These are phyloP conservation scores for Drosophila anomelani DNA, from an alignment of 2,888 invertebrate genomes.

Conservation along the genomic window DNA sequence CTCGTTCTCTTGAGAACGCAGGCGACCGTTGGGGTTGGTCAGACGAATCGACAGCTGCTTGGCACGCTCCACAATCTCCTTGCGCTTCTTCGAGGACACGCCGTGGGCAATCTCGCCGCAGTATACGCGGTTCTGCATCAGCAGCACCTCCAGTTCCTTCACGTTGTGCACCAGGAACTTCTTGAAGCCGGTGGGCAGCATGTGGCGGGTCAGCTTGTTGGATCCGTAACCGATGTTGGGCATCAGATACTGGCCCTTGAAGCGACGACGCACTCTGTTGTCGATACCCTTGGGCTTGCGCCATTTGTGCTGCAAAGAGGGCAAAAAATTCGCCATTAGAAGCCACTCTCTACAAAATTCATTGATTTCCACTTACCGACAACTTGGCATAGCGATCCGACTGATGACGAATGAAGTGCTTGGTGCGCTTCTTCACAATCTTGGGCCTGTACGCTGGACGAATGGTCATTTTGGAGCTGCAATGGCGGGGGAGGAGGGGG, in stretches of 20 bases:
- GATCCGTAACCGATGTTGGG: conserved; percentile 99
- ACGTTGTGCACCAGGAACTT: conserved; percentile 97
- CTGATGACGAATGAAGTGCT: conserved; percentile 99
- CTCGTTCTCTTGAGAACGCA: conserved; percentile 99
- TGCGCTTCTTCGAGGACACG: conserved; percentile 98
- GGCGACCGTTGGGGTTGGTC: conserved; percentile 97
- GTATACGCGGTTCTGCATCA: conserved; percentile 99
- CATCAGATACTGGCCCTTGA: conserved; percentile 99
- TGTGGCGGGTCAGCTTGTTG: conserved; percentile 96
- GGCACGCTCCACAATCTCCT: conserved; percentile 97
- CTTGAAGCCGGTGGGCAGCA: conserved; percentile 98
- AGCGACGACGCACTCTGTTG: conserved; percentile 99
- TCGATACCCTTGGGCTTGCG: conserved; percentile 99
- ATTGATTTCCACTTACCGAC: conserved; percentile 87
- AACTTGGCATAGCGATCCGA: conserved; percentile 98
- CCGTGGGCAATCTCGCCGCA: conserved; percentile 99
- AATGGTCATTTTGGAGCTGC: conserved; percentile 91
- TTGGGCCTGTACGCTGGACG: conserved; percentile 94
- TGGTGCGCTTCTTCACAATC: conserved; percentile 98
- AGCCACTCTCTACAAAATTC: background rate
- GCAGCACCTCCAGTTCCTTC: conserved; percentile 97
- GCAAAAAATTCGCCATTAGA: too few species aligned
- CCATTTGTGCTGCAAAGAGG: conserved; percentile 93
- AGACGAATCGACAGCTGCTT: conserved; percentile 97
- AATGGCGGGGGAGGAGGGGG: conserved; percentile 43